phyloP scores from a whole-genome alignment of 2,113 vertebrate genomes.

The Plecotus auritus region DNA sequence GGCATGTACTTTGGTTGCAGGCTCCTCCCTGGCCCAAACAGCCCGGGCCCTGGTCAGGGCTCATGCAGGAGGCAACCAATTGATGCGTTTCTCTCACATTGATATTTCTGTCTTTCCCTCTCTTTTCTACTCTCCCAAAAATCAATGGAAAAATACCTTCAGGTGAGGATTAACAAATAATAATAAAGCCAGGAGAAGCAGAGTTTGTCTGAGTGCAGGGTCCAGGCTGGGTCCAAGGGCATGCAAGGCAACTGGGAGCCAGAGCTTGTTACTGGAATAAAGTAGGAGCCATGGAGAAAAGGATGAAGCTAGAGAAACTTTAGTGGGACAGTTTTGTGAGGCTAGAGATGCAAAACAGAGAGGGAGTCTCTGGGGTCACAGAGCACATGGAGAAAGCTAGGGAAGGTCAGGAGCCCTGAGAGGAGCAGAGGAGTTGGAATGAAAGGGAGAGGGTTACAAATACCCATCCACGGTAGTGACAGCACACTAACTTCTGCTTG shows the following conservation, averaged over 20 bases:
- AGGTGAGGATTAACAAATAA: too few species aligned
- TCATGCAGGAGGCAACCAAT: too few species aligned
- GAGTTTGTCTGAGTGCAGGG: background rate
- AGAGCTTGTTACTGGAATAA: background rate
- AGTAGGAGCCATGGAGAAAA: too few species aligned
- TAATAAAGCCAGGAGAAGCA: background rate
- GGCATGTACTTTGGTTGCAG: too few species aligned
- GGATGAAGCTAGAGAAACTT: background rate
- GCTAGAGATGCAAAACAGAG: background rate
- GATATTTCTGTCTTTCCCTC: too few species aligned
- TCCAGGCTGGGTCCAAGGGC: background rate
- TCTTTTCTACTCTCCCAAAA: too few species aligned
- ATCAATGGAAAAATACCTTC: too few species aligned
- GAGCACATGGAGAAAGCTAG: background rate
- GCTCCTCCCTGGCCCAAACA: too few species aligned
- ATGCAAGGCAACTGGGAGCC: background rate
- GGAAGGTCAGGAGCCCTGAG: background rate
- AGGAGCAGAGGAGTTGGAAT: background rate
- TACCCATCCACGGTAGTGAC: background rate
- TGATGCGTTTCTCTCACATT: too few species aligned
- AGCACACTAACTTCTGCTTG: background rate
- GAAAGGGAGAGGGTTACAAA: background rate
- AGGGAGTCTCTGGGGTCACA: background rate
- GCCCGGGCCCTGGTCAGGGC: too few species aligned
- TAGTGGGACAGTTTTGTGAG: background rate